These are phyloP conservation scores for Ormyrus labotus DNA, from an alignment of 2,888 invertebrate genomes.

Conservation along the genomic window DNA sequence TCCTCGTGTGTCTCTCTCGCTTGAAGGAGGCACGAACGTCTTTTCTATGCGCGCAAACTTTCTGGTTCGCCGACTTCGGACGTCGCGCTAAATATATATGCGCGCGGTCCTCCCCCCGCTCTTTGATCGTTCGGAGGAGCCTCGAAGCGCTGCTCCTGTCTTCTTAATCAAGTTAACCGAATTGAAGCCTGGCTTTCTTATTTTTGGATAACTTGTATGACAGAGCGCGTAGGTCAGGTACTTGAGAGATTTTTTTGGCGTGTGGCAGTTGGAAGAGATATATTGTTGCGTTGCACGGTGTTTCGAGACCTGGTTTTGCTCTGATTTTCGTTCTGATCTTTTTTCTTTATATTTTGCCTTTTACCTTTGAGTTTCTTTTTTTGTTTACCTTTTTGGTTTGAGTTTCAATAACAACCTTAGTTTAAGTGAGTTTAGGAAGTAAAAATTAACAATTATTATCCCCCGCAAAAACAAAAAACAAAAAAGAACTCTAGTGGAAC, in stretches of 20 bases:
- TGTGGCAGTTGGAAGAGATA: constrained; percentile 40
- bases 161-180: too few relatives aligned
- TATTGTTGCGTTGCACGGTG: constrained; percentile 70
- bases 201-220: too few relatives aligned
- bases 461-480: not conserved
- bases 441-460: constrained; percentile 27
- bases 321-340: constrained; percentile 48
- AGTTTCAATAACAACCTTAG: constrained; percentile 52
- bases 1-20: not conserved
- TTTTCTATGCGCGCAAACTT: too few relatives aligned
- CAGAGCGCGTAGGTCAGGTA: constrained; percentile 5
- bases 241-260: constrained; percentile 36
- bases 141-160: too few relatives aligned
- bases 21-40: constrained; percentile 5
- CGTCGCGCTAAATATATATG: too few relatives aligned
- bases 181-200: too few relatives aligned
- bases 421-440: constrained; percentile 17
- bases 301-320: constrained; percentile 60
- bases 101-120: too few relatives aligned
- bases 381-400: constrained; percentile 48
- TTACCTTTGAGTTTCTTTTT: constrained; percentile 42
- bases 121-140: too few relatives aligned
- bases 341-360: constrained; percentile 52
- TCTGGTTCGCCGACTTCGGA: too few relatives aligned
- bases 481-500: constrained; percentile 36